Conservation (phyloP, 2,113 vertebrate genomes). For the Gadus macrocephalus region DNA sequence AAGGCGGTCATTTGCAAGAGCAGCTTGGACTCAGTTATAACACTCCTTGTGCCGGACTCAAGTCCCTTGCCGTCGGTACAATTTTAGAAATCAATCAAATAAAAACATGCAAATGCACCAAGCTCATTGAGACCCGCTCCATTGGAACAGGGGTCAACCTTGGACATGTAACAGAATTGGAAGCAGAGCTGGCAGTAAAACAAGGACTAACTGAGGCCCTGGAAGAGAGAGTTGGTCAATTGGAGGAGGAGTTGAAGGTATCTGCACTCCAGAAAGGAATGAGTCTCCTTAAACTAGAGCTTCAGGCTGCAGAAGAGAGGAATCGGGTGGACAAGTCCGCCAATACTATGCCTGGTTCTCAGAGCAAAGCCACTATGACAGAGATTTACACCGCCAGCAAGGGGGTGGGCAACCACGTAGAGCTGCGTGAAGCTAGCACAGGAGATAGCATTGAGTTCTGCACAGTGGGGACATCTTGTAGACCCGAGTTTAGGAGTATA, state of each 20-base stretch:
- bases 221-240: conserved; percentile 80
- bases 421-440: conserved; percentile 67
- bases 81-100: conserved; percentile 60
- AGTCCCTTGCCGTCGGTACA: conserved; percentile 71
- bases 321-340: conserved; percentile 80
- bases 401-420: conserved; percentile 75
- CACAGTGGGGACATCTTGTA: conserved; percentile 72
- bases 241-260: conserved; percentile 90
- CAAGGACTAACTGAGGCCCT: conserved; percentile 83
- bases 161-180: conserved; percentile 74
- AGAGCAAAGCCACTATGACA: conserved; percentile 71
- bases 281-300: conserved; percentile 86
- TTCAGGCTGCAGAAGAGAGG: conserved; percentile 82
- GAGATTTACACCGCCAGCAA: conserved; percentile 72
- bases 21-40: conserved; percentile 31
- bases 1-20: conserved; percentile 70
- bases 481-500: conserved; percentile 41
- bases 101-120: conserved; percentile 63
- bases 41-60: conserved; percentile 41
- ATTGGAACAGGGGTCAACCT: conserved; percentile 73
- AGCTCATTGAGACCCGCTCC: conserved; percentile 64
- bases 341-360: conserved; percentile 67
- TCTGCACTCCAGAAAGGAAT: conserved; percentile 86
- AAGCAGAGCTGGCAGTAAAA: conserved; percentile 83
- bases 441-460: conserved; percentile 58